Evolutionary conservation across 2,888 invertebrate species (phyloP).

Genomic region (Rhorus exstirpatorius): DNA sequence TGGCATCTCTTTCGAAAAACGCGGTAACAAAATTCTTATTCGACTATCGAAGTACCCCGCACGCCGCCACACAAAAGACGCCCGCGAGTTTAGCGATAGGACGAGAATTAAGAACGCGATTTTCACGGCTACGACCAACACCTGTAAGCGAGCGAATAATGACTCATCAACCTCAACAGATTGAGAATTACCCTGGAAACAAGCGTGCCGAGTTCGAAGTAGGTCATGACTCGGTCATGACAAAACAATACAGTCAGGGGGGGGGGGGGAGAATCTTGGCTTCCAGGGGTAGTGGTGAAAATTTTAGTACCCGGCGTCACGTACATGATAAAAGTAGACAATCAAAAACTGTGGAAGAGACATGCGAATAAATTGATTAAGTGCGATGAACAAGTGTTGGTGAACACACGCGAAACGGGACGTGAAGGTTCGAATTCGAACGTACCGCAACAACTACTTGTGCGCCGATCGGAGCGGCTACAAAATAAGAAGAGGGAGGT

Average conservation of each 20-base stretch:
- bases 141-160: constrained; percentile 4
- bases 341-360: constrained; percentile 25
- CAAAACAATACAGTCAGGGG: constrained; percentile 22
- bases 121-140: constrained; percentile 55
- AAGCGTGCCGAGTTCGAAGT: constrained; percentile 24
- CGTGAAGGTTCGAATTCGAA: neutral
- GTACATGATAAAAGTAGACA: constrained; percentile 15
- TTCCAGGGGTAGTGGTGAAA: constrained; percentile 5
- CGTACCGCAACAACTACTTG: neutral
- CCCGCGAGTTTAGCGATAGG: constrained; percentile 55
- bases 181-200: constrained; percentile 34
- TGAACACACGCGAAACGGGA: neutral
- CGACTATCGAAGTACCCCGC: constrained; percentile 66
- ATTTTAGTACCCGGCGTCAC: constrained; percentile 32
- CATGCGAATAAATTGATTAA: constrained; percentile 45
- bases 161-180: constrained; percentile 43
- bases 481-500: constrained; percentile 46
- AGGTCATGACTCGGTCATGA: constrained; percentile 36
- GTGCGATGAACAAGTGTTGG: constrained; percentile 24
- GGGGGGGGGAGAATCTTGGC: constrained; percentile 28
- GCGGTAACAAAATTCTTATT: constrained; percentile 62
- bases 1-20: constrained; percentile 23
- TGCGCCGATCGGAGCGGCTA: constrained; percentile 25
- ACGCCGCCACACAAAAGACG: constrained; percentile 55
- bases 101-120: constrained; percentile 54